Conservation (phyloP, 2,113 vertebrate species). For the Rhea americana region DNA sequence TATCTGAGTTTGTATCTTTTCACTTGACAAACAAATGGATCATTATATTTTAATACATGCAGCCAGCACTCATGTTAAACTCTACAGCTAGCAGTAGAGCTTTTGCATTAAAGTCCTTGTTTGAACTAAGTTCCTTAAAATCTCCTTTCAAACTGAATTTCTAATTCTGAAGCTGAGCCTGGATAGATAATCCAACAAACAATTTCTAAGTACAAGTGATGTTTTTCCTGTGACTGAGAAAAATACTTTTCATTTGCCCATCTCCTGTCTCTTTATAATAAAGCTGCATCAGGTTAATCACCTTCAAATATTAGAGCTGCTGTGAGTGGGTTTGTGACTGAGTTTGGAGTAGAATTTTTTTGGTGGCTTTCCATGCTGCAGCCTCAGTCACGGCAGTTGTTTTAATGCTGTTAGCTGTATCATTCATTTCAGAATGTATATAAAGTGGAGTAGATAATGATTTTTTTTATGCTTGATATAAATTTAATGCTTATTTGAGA, state of each 20-base stretch:
- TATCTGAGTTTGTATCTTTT: background rate
- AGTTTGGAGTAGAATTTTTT: background rate
- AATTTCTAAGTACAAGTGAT: background rate
- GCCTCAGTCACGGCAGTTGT: fast-evolving
- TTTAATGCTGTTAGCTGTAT: background rate
- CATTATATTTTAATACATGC: background rate
- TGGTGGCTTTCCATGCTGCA: background rate
- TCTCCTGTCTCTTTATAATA: background rate
- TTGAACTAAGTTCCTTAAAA: background rate
- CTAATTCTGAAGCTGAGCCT: background rate
- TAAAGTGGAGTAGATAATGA: background rate
- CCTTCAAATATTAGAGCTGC: background rate
- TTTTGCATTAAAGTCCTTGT: background rate
- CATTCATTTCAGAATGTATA: too few species aligned
- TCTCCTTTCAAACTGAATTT: background rate
- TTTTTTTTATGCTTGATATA: background rate
- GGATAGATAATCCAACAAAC: background rate
- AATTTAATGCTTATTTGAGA: background rate
- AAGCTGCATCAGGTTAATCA: background rate
- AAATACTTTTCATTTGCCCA: background rate
- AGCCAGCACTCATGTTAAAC: background rate
- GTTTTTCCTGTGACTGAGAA: background rate
- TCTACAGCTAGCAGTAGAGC: background rate
- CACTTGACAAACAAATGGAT: background rate
- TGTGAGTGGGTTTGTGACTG: background rate